phyloP scores from a whole-genome alignment of 2,113 vertebrate genomes.

The Raja brachyura region DNA sequence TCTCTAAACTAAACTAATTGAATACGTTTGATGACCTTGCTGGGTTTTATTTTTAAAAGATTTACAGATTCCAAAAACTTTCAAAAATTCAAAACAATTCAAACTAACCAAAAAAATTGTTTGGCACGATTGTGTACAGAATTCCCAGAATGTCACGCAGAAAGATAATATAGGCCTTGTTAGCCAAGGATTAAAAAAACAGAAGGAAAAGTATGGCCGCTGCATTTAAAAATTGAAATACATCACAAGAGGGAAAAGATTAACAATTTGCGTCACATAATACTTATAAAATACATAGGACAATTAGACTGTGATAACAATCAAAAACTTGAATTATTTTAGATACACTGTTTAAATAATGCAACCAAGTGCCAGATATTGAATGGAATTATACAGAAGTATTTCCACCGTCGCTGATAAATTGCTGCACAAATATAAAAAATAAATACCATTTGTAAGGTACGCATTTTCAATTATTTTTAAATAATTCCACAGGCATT shows the following conservation, averaged over 20 bases:
- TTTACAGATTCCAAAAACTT: background rate
- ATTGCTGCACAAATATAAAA: conserved; percentile 6
- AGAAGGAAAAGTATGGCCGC: background rate
- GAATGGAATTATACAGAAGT: background rate
- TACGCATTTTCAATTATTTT: background rate
- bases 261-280: background rate
- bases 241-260: background rate
- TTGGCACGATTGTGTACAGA: background rate
- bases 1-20: background rate
- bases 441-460: background rate
- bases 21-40: background rate
- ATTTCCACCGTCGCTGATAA: background rate
- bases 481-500: background rate
- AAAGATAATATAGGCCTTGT: background rate
- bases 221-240: background rate
- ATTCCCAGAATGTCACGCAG: background rate
- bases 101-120: background rate
- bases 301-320: background rate
- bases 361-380: background rate
- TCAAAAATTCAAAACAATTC: background rate
- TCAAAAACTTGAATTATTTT: background rate
- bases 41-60: too few relatives aligned
- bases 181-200: background rate
- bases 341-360: background rate
- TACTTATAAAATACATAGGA: background rate